A percentile compares a stretch with the other conserved stretches of the same genome.
phyloP scores from a whole-genome alignment of 2,888 invertebrate species.

The Ormyrus thymus region DNA sequence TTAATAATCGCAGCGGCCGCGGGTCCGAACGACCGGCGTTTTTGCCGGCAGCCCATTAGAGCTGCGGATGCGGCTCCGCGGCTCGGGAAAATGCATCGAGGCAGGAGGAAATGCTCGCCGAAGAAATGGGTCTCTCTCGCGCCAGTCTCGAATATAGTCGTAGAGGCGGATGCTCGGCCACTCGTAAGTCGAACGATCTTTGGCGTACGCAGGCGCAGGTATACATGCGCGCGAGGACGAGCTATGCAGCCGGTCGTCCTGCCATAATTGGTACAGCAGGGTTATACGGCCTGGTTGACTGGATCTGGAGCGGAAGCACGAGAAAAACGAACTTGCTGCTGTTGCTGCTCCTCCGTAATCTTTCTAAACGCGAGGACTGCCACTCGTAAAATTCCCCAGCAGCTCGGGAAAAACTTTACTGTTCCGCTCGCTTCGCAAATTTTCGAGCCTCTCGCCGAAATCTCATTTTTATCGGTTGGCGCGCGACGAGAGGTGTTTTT shows the following conservation, averaged over 20 bases:
- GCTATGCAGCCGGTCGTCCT: constrained; percentile 8
- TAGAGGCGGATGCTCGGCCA: constrained; percentile 1
- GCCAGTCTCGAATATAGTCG: constrained; percentile 22
- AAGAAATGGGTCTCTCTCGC: no score
- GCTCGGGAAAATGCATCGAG: not conserved
- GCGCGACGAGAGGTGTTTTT: not conserved
- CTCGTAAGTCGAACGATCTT: not conserved
- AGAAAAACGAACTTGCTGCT: constrained; percentile 27
- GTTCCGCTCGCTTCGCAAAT: no score
- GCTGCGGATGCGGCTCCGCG: not conserved
- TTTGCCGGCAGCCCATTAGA: not conserved
- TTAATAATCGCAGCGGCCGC: constrained; percentile 18
- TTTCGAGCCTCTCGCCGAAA: no score
- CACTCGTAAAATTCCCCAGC: constrained; percentile 36
- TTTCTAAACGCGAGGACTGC: constrained; percentile 34
- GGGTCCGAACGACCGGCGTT: not conserved
- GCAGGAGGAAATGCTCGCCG: no score
- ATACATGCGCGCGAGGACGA: not conserved
- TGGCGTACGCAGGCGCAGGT: not conserved
- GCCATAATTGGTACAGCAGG: constrained; percentile 44
- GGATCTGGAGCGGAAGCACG: constrained; percentile 51
- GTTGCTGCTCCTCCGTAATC: constrained; percentile 21
- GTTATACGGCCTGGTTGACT: constrained; percentile 36
- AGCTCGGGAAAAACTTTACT: no score
- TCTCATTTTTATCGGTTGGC: no score